These are phyloP conservation scores for Campoplex nolae DNA, from an alignment of 2,888 invertebrate species.

Conservation along the genomic window DNA sequence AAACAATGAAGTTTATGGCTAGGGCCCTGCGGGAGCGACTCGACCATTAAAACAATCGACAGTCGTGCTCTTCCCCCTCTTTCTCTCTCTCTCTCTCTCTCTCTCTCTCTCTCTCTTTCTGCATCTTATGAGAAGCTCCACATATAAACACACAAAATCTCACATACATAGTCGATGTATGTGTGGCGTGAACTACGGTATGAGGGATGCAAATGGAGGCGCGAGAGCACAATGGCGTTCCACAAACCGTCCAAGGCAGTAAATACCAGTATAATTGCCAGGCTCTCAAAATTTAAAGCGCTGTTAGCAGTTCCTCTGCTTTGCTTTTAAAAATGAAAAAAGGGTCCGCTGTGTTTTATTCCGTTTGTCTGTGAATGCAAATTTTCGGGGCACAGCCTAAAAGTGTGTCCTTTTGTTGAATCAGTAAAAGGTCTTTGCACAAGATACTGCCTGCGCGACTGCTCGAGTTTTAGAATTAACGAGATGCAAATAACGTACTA, in stretches of 20 bases:
- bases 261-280: slow-evolving; percentile 84
- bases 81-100: slow-evolving; percentile 24
- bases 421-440: slow-evolving; percentile 8
- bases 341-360: slow-evolving; percentile 28
- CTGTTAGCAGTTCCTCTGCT: slow-evolving; percentile 53
- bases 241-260: slow-evolving; percentile 78
- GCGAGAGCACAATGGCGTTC: slow-evolving; percentile 80
- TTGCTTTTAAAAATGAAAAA: slow-evolving; percentile 2
- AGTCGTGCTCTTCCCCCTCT: slow-evolving; percentile 69
- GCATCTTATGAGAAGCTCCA: slow-evolving; percentile 6
- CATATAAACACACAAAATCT: background rate
- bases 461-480: slow-evolving; percentile 15
- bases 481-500: slow-evolving; percentile 12
- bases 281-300: slow-evolving; percentile 77
- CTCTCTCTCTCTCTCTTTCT: slow-evolving; percentile 19
- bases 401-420: slow-evolving; percentile 35
- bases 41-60: slow-evolving; percentile 83
- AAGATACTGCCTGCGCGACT: slow-evolving; percentile 1
- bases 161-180: background rate
- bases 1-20: slow-evolving; percentile 83
- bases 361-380: slow-evolving; percentile 62
- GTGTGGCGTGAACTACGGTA: slow-evolving; percentile 62
- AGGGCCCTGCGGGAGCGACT: slow-evolving; percentile 73
- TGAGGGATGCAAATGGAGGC: slow-evolving; percentile 80
- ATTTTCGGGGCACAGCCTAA: slow-evolving; percentile 32